A percentile compares a stretch with the other conserved stretches of the same genome.
Evolutionary conservation across 2,888 invertebrate genomes (phyloP).

Genomic region (Microchrysa polita): DNA sequence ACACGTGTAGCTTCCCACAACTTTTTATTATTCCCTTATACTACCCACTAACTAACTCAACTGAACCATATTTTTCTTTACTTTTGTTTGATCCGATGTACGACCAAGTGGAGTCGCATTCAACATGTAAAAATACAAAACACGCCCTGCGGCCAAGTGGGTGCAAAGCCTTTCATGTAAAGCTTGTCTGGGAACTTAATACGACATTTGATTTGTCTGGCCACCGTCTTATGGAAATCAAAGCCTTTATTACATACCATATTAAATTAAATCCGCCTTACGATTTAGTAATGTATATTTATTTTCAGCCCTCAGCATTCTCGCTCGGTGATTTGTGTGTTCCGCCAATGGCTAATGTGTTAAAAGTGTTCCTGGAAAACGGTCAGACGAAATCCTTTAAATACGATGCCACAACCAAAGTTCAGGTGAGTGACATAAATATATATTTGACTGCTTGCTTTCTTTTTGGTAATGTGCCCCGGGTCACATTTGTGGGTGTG

Average conservation of each 20-base stretch:
- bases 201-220: constrained; percentile 31
- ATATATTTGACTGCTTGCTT: too few relatives aligned
- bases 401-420: constrained; percentile 90
- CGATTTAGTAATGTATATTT: constrained; percentile 5
- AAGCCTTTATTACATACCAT: constrained; percentile 18
- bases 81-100: too few relatives aligned
- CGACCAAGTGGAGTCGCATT: too few relatives aligned
- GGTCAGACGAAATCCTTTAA: constrained; percentile 96
- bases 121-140: constrained; percentile 16
- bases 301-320: constrained; percentile 80
- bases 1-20: too few relatives aligned
- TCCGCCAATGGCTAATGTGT: constrained; percentile 92
- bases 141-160: not conserved
- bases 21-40: too few relatives aligned
- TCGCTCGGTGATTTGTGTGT: constrained; percentile 83
- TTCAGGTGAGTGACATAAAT: constrained; percentile 66
- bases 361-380: constrained; percentile 94
- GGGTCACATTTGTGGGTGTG: too few relatives aligned
- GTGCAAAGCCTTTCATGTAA: constrained; percentile 23
- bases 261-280: constrained; percentile 28
- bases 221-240: constrained; percentile 25
- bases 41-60: too few relatives aligned
- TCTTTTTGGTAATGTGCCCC: too few relatives aligned
- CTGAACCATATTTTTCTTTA: too few relatives aligned
- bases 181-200: constrained; percentile 28